A percentile compares a stretch with the other conserved stretches of the same genome.
Evolutionary conservation across 1,140 invertebrate genomes (phyloP).

Genomic region (Drosophila grimshawi): DNA sequence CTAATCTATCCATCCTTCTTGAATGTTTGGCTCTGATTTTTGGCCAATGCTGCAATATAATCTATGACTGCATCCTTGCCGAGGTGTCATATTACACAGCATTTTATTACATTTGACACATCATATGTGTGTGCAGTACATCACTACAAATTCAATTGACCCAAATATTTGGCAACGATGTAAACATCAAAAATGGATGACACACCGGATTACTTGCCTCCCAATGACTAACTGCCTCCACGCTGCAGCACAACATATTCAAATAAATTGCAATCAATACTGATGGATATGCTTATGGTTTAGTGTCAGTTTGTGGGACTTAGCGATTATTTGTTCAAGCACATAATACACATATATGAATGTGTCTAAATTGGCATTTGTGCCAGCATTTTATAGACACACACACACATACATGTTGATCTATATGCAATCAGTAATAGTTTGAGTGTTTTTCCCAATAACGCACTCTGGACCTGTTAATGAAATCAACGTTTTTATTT

Average conservation of each 20-base stretch:
- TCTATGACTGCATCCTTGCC: not conserved
- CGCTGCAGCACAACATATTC: constrained; percentile 36
- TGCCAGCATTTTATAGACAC: not conserved
- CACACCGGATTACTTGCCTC: not conserved
- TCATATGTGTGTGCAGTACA: constrained; percentile 35
- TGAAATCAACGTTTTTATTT: not conserved
- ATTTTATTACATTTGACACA: constrained; percentile 70
- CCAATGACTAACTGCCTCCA: not conserved
- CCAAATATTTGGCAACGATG: constrained; percentile 38
- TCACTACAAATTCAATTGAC: constrained; percentile 69
- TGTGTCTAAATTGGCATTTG: constrained; percentile 3
- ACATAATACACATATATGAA: not conserved
- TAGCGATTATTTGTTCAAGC: not conserved
- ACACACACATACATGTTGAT: not conserved
- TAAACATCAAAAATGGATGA: constrained; percentile 32
- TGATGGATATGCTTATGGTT: constrained; percentile 45
- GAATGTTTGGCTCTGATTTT: constrained; percentile 25
- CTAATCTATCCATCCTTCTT: constrained; percentile 19
- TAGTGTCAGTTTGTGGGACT: constrained; percentile 5
- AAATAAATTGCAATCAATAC: constrained; percentile 58
- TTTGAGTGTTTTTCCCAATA: not conserved
- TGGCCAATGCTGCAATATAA: not conserved
- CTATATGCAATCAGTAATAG: not conserved
- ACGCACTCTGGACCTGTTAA: not conserved
- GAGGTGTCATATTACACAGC: constrained; percentile 46